phyloP scores from a whole-genome alignment of 2,888 invertebrate species.

The Mythimna lalbum region DNA sequence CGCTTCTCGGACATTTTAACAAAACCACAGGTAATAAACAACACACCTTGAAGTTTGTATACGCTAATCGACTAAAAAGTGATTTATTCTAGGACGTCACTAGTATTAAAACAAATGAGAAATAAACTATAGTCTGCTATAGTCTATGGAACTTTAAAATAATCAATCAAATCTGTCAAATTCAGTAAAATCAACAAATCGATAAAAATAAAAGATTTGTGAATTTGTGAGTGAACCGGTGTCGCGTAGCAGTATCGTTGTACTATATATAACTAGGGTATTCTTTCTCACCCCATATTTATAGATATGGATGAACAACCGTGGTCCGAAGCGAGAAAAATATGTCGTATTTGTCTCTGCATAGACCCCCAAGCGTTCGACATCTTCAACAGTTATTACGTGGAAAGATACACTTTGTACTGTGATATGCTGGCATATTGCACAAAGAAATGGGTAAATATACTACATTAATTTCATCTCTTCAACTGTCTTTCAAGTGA shows the following conservation, averaged over 20 bases:
- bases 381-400: constrained; percentile 80
- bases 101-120: not conserved
- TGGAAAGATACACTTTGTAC: constrained; percentile 79
- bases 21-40: constrained; percentile 44
- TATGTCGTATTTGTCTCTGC: constrained; percentile 84
- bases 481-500: not conserved
- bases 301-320: constrained; percentile 6
- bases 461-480: too few relatives aligned
- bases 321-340: constrained; percentile 76
- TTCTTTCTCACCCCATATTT: not conserved
- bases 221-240: not conserved
- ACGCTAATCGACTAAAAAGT: constrained; percentile 36
- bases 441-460: constrained; percentile 80
- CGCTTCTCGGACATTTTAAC: constrained; percentile 56
- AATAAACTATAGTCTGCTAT: too few relatives aligned
- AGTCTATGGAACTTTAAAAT: too few relatives aligned
- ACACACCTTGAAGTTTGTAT: not conserved
- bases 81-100: not conserved
- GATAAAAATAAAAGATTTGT: not conserved
- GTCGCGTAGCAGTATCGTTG: not conserved
- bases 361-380: constrained; percentile 75
- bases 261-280: not conserved
- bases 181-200: not conserved
- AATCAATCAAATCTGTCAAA: too few relatives aligned
- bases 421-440: constrained; percentile 82